Conservation (phyloP, 2,888 invertebrate genomes). For the Heteromyza rotundicornis region DNA sequence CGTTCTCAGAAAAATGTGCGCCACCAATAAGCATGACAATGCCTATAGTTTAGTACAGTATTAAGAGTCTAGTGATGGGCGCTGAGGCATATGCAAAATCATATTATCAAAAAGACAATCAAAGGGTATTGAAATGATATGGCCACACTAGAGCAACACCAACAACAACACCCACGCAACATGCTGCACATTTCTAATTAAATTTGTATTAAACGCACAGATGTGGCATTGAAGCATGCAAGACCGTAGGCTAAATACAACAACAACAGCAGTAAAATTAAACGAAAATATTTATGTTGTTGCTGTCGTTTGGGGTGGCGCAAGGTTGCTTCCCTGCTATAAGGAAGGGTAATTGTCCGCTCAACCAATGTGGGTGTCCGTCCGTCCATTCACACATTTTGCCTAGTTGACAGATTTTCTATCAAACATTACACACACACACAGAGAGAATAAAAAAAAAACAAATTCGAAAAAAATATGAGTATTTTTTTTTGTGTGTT, state of each 20-base stretch:
- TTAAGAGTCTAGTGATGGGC: background rate
- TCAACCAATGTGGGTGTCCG: too few species aligned
- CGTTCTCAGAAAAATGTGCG: background rate
- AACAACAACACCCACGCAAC: background rate
- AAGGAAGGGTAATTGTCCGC: too few species aligned
- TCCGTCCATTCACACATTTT: too few species aligned
- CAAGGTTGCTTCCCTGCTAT: too few species aligned
- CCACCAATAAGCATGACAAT: background rate
- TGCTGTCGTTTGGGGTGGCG: too few species aligned
- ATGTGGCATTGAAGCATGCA: constrained; percentile 35
- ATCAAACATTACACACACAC: background rate
- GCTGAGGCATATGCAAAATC: background rate
- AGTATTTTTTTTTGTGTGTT: background rate
- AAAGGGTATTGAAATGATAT: too few species aligned
- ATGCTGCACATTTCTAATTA: constrained; percentile 40
- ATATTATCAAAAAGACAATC: too few species aligned
- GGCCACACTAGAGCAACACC: background rate
- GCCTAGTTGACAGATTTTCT: too few species aligned
- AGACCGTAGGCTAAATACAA: background rate
- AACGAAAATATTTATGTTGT: too few species aligned
- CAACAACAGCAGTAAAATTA: background rate
- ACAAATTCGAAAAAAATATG: background rate
- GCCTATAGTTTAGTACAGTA: background rate
- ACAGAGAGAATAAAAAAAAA: background rate
- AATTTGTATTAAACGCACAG: constrained; percentile 49